phyloP scores from a whole-genome alignment of 2,797 vertebrate genomes.

The Acestrorhynchus altus region DNA sequence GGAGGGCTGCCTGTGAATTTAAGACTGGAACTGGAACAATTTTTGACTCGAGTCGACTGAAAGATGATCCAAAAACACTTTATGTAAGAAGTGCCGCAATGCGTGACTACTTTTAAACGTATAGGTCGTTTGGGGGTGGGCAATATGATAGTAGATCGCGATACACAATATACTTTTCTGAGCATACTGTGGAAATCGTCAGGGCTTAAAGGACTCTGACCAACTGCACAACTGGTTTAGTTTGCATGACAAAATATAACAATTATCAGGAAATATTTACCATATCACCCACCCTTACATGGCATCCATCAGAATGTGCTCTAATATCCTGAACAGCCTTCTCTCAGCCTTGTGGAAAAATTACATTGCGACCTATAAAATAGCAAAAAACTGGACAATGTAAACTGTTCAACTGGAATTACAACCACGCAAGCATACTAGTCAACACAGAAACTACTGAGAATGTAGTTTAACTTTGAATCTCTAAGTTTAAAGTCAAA shows the following conservation, averaged over 20 bases:
- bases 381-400: slow-evolving; percentile 12
- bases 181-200: too few relatives aligned
- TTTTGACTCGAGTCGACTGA: not conserved
- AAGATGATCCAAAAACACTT: not conserved
- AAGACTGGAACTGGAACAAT: not conserved
- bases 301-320: too few relatives aligned
- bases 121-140: too few relatives aligned
- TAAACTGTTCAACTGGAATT: slow-evolving; percentile 42
- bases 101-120: not conserved
- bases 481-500: slow-evolving; percentile 29
- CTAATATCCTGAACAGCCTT: too few relatives aligned
- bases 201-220: too few relatives aligned
- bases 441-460: slow-evolving; percentile 43
- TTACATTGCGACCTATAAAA: not conserved
- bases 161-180: too few relatives aligned
- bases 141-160: too few relatives aligned
- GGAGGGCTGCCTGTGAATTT: not conserved
- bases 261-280: too few relatives aligned
- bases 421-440: slow-evolving; percentile 22
- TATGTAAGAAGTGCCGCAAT: slow-evolving; percentile 20
- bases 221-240: too few relatives aligned
- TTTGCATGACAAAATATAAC: too few relatives aligned
- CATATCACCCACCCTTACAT: too few relatives aligned
- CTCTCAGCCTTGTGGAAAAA: too few relatives aligned
- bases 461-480: slow-evolving; percentile 45